Evolutionary conservation across 2,797 vertebrate species (phyloP).

Genomic region (Onychomys leucogaster): DNA sequence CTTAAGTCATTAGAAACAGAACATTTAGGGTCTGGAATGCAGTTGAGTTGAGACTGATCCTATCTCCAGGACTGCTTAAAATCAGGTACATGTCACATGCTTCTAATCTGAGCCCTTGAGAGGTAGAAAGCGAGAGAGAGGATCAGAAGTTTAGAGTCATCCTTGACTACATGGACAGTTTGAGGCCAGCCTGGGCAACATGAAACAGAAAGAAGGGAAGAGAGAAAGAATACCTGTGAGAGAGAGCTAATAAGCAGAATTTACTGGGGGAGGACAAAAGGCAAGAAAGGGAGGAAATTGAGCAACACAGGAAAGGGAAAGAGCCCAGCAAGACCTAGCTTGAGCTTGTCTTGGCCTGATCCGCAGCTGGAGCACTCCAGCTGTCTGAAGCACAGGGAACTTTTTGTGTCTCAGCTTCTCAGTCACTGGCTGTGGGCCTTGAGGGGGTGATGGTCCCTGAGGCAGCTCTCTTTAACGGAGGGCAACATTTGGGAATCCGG

Average conservation of each 20-base stretch:
- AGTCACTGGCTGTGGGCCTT: neutral
- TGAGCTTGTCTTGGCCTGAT: neutral
- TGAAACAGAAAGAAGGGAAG: neutral
- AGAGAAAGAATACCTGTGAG: neutral
- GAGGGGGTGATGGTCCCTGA: constrained; percentile 17
- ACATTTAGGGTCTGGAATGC: neutral
- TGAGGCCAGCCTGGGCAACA: neutral
- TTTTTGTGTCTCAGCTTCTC: neutral
- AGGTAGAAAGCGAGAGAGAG: neutral
- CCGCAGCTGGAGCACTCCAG: neutral
- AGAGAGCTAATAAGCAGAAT: neutral
- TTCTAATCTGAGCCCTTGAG: neutral
- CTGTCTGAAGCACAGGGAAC: neutral
- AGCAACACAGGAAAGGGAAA: constrained; percentile 8
- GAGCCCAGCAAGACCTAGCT: neutral
- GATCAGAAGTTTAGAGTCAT: neutral
- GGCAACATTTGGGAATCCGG: neutral
- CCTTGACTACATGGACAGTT: neutral
- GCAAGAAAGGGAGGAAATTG: neutral
- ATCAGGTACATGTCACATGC: neutral
- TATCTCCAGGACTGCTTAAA: neutral
- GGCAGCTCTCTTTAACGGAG: constrained; percentile 15
- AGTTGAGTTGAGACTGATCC: neutral
- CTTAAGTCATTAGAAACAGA: constrained; percentile 6
- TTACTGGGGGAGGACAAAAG: neutral